phyloP scores from a whole-genome alignment of 2,888 invertebrate genomes.

The Phortica okadai region DNA sequence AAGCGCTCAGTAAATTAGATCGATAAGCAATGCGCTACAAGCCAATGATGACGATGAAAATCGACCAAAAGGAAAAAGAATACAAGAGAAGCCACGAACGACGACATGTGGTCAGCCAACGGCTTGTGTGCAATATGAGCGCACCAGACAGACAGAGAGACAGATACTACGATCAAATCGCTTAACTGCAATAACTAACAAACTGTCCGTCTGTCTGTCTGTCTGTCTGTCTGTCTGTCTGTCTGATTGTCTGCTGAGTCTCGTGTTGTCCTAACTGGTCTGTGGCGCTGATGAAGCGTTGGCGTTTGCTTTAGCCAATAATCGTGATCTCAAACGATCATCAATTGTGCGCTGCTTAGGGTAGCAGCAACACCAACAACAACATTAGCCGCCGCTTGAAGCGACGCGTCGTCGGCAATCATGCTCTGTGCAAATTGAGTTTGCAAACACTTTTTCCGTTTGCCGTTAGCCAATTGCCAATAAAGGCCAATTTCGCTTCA shows the following conservation, averaged over 20 bases:
- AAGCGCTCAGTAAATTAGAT: no score
- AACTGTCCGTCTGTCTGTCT: no score
- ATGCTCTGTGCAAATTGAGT: slow-evolving; percentile 13
- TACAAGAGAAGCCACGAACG: no score
- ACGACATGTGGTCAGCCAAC: neutral
- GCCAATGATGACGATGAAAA: no score
- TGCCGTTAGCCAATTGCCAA: neutral
- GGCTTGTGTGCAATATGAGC: neutral
- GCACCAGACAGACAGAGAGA: neutral
- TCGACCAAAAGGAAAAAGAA: no score
- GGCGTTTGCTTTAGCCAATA: neutral
- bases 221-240: no score
- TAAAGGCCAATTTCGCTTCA: neutral
- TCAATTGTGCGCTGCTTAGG: slow-evolving; percentile 24
- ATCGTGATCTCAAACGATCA: slow-evolving; percentile 29
- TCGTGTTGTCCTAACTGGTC: neutral
- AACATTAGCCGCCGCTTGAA: neutral
- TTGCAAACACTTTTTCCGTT: slow-evolving; percentile 21
- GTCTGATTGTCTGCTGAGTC: no score
- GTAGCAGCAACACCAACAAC: slow-evolving; percentile 15
- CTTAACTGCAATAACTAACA: no score
- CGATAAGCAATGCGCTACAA: no score
- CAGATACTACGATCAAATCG: no score
- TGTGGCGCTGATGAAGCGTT: neutral
- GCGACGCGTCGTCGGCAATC: neutral